phyloP scores from a whole-genome alignment of 2,113 vertebrate genomes.

The Hippocampus barbouri region DNA sequence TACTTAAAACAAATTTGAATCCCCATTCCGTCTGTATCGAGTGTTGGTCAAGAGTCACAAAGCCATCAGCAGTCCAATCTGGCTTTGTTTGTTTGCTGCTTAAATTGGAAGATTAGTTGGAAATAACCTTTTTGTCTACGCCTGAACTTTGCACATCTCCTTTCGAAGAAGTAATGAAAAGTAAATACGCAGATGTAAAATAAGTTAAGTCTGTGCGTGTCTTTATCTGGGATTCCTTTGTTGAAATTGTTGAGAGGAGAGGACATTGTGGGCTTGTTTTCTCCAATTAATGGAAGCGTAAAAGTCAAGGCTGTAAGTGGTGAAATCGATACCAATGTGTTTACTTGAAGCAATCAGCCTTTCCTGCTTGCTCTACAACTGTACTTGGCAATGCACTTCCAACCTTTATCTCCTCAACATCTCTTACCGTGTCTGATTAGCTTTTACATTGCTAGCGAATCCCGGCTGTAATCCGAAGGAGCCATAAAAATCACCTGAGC shows the following conservation, averaged over 20 bases:
- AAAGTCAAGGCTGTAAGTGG: constrained; percentile 34
- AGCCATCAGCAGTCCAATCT: constrained; percentile 4
- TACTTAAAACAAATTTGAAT: constrained; percentile 34
- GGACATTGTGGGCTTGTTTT: constrained; percentile 34
- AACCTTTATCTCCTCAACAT: constrained; percentile 32
- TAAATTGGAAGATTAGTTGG: constrained; percentile 43
- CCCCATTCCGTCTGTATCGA: constrained; percentile 22
- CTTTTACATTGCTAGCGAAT: constrained; percentile 26
- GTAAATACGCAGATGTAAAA: constrained; percentile 45
- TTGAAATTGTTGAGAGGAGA: constrained; percentile 28
- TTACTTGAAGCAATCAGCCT: constrained; percentile 26
- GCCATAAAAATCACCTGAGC: constrained; percentile 35
- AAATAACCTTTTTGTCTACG: constrained; percentile 40
- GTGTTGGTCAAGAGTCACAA: constrained; percentile 22
- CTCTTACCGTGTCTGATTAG: constrained; percentile 29
- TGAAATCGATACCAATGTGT: constrained; percentile 19
- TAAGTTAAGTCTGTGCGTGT: constrained; percentile 10
- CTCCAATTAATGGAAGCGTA: constrained; percentile 41
- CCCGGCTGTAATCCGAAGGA: constrained; percentile 23
- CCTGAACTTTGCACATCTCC: constrained; percentile 48
- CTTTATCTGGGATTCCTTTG: constrained; percentile 17
- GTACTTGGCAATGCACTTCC: constrained; percentile 16
- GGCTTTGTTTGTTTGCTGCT: constrained; percentile 26
- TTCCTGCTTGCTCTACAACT: constrained; percentile 6
- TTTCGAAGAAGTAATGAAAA: constrained; percentile 53